Percentiles rank a stretch among this genome's conserved stretches.
phyloP scores from a whole-genome alignment of 2,113 vertebrate species.

The Rhynchomys soricoides region DNA sequence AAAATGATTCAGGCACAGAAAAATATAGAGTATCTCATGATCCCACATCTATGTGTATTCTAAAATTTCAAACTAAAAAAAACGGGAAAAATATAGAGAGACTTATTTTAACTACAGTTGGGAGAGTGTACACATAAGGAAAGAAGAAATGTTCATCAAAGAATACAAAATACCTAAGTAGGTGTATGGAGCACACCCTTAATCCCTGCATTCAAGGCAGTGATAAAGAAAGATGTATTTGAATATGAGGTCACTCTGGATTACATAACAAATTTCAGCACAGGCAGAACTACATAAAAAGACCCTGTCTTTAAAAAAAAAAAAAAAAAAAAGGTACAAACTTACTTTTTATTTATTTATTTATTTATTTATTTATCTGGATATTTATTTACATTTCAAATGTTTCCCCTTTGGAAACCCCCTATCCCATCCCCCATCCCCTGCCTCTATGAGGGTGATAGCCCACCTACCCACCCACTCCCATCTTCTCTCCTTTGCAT shows the following conservation, averaged over 20 bases:
- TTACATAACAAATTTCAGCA: not conserved
- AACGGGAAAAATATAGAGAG: not conserved
- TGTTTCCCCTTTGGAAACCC: no score
- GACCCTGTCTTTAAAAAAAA: not conserved
- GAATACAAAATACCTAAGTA: not conserved
- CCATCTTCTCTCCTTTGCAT: no score
- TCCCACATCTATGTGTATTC: not conserved
- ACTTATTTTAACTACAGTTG: not conserved
- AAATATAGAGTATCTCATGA: not conserved
- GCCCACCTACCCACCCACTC: no score
- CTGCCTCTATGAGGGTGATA: no score
- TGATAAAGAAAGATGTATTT: not conserved
- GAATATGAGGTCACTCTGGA: not conserved
- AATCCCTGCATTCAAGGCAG: not conserved
- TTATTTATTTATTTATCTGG: no score
- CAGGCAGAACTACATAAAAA: not conserved
- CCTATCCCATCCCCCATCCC: no score
- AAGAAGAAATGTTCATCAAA: not conserved
- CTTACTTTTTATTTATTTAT: no score
- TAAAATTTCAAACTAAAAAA: not conserved
- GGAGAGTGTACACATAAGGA: no score
- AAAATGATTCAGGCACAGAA: not conserved
- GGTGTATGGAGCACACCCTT: not conserved
- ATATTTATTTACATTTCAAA: no score
- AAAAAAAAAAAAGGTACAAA: not conserved